Conservation (phyloP, 2,888 invertebrate species). For the Calameuta filiformis region DNA sequence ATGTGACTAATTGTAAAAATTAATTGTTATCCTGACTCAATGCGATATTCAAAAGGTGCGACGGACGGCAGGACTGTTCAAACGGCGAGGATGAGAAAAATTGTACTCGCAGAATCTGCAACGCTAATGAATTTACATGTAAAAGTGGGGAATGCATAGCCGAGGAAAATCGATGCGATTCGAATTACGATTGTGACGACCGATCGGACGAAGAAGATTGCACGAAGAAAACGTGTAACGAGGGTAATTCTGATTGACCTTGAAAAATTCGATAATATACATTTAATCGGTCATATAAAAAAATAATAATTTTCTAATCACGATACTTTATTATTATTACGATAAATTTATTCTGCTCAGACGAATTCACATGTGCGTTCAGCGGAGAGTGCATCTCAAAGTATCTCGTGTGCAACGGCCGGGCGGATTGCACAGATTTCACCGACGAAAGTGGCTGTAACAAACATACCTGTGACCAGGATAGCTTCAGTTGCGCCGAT, state of each 20-base stretch:
- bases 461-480: slow-evolving; percentile 38
- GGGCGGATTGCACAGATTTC: slow-evolving; percentile 79
- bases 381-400: slow-evolving; percentile 76
- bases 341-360: slow-evolving; percentile 31
- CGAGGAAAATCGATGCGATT: slow-evolving; percentile 67
- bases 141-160: slow-evolving; percentile 69
- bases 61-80: slow-evolving; percentile 69
- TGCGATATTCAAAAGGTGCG: slow-evolving; percentile 61
- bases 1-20: not conserved
- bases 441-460: slow-evolving; percentile 76
- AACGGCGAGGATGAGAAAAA: slow-evolving; percentile 71
- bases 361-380: slow-evolving; percentile 70
- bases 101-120: slow-evolving; percentile 67
- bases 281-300: not conserved
- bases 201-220: slow-evolving; percentile 71
- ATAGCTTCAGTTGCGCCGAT: slow-evolving; percentile 53
- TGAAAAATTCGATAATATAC: not conserved
- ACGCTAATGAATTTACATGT: slow-evolving; percentile 68
- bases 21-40: not conserved
- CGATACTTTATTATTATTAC: not conserved
- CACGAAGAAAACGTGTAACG: slow-evolving; percentile 38
- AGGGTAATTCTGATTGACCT: slow-evolving; percentile 22
- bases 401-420: slow-evolving; percentile 77
- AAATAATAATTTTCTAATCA: not conserved
- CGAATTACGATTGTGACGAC: slow-evolving; percentile 69